Percentiles rank a stretch among this genome's conserved stretches.
Conservation (phyloP, 2,113 vertebrate genomes). For the Oreochromis aureus region DNA sequence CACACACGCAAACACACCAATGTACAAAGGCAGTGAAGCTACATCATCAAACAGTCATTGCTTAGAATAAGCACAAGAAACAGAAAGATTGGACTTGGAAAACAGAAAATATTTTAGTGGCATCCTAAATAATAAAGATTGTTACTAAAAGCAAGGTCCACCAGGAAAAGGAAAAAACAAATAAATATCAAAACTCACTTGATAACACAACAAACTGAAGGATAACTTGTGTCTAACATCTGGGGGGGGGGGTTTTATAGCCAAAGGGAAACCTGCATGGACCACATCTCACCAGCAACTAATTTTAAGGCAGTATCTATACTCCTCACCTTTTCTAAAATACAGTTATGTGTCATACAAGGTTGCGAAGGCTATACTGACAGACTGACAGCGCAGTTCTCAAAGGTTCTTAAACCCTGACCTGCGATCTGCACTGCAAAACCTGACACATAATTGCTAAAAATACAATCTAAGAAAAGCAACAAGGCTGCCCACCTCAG, state of each 20-base stretch:
- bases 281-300: slow-evolving; percentile 42
- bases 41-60: slow-evolving; percentile 34
- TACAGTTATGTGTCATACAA: slow-evolving; percentile 41
- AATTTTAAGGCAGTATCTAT: slow-evolving; percentile 64
- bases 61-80: slow-evolving; percentile 37
- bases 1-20: not conserved
- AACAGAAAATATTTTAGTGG: slow-evolving; percentile 16
- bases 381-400: not conserved
- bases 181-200: slow-evolving; percentile 54
- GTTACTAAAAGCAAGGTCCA: slow-evolving; percentile 40
- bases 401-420: not conserved
- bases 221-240: slow-evolving; percentile 10
- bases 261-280: slow-evolving; percentile 6
- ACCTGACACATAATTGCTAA: slow-evolving; percentile 37
- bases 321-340: slow-evolving; percentile 48
- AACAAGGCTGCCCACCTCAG: slow-evolving; percentile 29
- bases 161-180: not conserved
- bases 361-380: not conserved
- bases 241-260: not conserved
- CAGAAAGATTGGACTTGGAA: slow-evolving; percentile 15
- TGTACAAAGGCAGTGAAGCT: slow-evolving; percentile 57
- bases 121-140: slow-evolving; percentile 6
- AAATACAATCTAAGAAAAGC: slow-evolving; percentile 44
- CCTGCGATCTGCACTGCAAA: slow-evolving; percentile 25
- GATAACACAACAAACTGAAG: slow-evolving; percentile 4